phyloP scores from a whole-genome alignment of 2,888 invertebrate genomes.

The Tinea trinotella region DNA sequence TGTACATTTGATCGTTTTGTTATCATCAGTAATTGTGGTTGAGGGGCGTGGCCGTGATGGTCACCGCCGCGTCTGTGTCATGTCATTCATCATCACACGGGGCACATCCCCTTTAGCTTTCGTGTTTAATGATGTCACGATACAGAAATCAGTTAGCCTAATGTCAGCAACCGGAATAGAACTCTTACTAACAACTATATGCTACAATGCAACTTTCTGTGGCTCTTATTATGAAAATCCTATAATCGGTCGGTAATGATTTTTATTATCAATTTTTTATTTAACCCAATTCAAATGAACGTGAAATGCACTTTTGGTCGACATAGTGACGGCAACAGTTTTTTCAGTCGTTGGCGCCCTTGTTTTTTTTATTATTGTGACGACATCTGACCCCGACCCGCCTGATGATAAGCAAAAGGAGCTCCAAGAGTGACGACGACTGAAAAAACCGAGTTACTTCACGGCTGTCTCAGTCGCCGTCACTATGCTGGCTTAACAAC shows the following conservation, averaged over 20 bases:
- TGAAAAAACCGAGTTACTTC: too few species aligned
- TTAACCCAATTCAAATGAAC: too few species aligned
- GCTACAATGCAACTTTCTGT: slow-evolving; percentile 52
- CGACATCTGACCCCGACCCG: too few species aligned
- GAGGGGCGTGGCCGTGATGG: background rate
- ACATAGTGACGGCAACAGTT: too few species aligned
- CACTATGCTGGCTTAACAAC: too few species aligned
- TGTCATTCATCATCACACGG: background rate
- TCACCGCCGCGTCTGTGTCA: background rate
- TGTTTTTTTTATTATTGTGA: too few species aligned
- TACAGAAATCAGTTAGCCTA: background rate
- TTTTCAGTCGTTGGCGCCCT: too few species aligned
- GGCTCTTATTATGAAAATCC: slow-evolving; percentile 44
- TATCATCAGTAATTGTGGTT: background rate
- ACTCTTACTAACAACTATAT: slow-evolving; percentile 53
- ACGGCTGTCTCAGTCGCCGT: too few species aligned
- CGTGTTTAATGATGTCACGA: background rate
- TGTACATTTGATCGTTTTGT: slow-evolving; percentile 5
- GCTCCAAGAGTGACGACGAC: too few species aligned
- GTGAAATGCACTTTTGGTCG: too few species aligned
- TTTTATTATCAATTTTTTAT: too few species aligned
- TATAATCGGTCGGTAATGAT: slow-evolving; percentile 35
- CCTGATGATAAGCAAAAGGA: too few species aligned
- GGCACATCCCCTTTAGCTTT: background rate
- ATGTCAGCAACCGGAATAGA: slow-evolving; percentile 37